phyloP scores from a whole-genome alignment of 2,797 vertebrate species.

The Orestias chungarensis region DNA sequence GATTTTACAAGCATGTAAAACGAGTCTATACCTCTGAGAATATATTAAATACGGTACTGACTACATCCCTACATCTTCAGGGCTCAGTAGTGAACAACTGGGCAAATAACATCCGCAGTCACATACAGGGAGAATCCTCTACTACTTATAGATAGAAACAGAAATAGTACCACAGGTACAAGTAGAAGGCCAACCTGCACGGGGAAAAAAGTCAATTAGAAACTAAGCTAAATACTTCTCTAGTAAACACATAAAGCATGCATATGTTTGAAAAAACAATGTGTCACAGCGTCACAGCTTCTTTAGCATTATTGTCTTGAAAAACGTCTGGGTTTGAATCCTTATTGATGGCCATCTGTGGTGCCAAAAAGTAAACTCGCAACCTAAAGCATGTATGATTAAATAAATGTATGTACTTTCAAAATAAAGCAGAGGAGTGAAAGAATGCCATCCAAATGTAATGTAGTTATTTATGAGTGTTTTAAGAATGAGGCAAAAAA shows the following conservation, averaged over 20 bases:
- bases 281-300: not conserved
- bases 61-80: slow-evolving; percentile 1
- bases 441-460: no score
- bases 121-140: not conserved
- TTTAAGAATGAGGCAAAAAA: not conserved
- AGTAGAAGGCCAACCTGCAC: not conserved
- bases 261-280: not conserved
- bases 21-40: slow-evolving; percentile 4
- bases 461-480: no score
- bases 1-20: not conserved
- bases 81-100: not conserved
- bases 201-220: not conserved
- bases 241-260: not conserved
- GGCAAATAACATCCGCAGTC: not conserved
- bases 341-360: not conserved
- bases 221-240: not conserved
- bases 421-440: not conserved
- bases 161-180: not conserved
- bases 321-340: not conserved
- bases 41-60: not conserved
- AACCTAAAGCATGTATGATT: not conserved
- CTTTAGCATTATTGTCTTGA: not conserved
- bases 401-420: not conserved
- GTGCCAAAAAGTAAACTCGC: not conserved
- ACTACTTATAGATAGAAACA: not conserved